phyloP scores from a whole-genome alignment of 2,888 invertebrate species.

The Dasypogon diadema region DNA sequence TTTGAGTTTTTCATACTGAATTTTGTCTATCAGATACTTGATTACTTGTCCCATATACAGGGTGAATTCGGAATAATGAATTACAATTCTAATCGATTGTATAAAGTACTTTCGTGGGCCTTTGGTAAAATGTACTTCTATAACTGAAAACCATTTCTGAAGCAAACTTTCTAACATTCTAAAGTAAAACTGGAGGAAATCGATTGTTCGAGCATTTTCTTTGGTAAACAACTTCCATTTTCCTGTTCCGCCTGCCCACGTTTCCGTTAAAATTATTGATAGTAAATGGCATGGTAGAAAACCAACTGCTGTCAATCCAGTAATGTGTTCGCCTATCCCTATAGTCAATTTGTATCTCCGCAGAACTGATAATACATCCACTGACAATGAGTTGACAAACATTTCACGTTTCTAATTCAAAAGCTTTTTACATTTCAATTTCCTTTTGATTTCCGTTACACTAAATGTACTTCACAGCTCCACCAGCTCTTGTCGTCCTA shows the following conservation, averaged over 20 bases:
- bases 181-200: no score
- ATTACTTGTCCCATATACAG: no score
- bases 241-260: not conserved
- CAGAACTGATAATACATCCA: constrained; percentile 6
- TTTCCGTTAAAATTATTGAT: not conserved
- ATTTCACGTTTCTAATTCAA: constrained; percentile 48
- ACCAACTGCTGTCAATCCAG: not conserved
- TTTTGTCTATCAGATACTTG: no score
- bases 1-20: no score
- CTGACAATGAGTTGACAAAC: constrained; percentile 41
- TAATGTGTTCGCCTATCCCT: not conserved
- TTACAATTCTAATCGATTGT: no score
- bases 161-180: no score
- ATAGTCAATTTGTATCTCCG: constrained; percentile 16
- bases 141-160: no score
- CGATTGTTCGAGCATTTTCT: no score
- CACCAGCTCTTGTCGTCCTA: not conserved
- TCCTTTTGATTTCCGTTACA: constrained; percentile 48
- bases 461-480: constrained; percentile 20
- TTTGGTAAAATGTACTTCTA: no score
- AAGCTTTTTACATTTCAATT: constrained; percentile 49
- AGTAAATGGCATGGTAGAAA: no score
- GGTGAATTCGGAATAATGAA: no score
- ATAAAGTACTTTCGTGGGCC: no score
- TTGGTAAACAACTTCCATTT: not conserved